Conservation (phyloP, 1,140 invertebrate genomes). For the Papilio helenus region DNA sequence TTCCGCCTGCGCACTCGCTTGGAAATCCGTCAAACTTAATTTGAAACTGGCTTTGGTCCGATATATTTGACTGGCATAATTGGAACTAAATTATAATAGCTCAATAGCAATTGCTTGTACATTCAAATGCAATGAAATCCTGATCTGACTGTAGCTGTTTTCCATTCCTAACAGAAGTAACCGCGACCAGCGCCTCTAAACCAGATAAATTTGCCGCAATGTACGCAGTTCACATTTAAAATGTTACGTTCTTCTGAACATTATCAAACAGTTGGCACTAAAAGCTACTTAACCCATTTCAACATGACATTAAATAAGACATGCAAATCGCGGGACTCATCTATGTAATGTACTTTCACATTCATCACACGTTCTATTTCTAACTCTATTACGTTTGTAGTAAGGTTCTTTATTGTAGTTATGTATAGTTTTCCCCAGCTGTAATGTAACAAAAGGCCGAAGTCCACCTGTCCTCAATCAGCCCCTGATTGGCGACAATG, state of each 20-base stretch:
- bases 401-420: not conserved
- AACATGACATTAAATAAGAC: slow-evolving; percentile 16
- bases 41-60: not conserved
- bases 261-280: slow-evolving; percentile 22
- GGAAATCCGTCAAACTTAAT: not conserved
- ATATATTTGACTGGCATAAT: not conserved
- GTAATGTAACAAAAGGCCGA: not conserved
- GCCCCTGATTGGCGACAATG: not conserved
- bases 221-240: not conserved
- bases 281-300: slow-evolving; percentile 16
- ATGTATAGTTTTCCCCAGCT: not conserved
- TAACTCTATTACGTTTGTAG: not conserved
- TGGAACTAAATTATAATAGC: no score
- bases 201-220: not conserved
- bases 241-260: not conserved
- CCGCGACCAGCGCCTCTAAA: not conserved
- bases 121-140: no score
- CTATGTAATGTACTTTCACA: slow-evolving; percentile 10
- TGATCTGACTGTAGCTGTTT: no score
- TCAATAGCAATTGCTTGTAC: no score
- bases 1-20: not conserved
- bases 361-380: not conserved
- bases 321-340: slow-evolving; percentile 2
- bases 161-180: not conserved
- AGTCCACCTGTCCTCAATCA: slow-evolving; percentile 7